phyloP scores from a whole-genome alignment of 1,140 invertebrate genomes.

The Sminthurides bifidus region DNA sequence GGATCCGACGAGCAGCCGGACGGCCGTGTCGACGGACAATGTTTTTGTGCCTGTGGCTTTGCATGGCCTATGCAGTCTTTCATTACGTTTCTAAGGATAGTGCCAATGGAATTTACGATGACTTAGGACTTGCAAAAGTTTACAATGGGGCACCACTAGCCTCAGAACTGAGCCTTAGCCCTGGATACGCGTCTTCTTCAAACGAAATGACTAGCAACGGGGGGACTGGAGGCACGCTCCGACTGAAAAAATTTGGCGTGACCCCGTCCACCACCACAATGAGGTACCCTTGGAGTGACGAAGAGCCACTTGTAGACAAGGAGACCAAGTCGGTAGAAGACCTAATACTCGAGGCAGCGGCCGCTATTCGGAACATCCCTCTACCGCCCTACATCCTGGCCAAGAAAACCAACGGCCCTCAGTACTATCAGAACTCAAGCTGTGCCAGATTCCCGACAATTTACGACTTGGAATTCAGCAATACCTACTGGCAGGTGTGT shows the following conservation, averaged over 20 bases:
- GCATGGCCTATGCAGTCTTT: slow-evolving; percentile 31
- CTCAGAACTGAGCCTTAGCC: neutral
- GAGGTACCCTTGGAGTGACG: slow-evolving; percentile 26
- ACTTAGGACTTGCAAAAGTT: neutral
- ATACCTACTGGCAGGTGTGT: slow-evolving; percentile 60
- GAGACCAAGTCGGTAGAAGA: slow-evolving; percentile 57
- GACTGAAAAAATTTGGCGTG: neutral
- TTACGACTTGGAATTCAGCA: slow-evolving; percentile 80
- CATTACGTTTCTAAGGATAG: slow-evolving; percentile 21
- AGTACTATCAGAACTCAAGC: slow-evolving; percentile 57
- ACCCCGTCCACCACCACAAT: slow-evolving; percentile 22
- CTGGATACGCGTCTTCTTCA: neutral
- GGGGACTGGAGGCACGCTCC: neutral
- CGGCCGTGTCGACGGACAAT: slow-evolving; percentile 22
- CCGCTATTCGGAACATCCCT: slow-evolving; percentile 32
- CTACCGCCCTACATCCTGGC: slow-evolving; percentile 27
- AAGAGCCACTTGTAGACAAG: slow-evolving; percentile 52
- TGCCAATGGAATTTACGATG: neutral
- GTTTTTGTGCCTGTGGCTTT: slow-evolving; percentile 25
- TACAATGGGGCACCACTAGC: neutral
- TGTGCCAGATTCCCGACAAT: slow-evolving; percentile 71
- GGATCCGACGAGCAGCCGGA: slow-evolving; percentile 12
- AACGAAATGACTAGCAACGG: neutral
- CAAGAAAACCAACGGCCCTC: slow-evolving; percentile 51
- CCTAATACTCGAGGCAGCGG: slow-evolving; percentile 56